Evolutionary conservation across 2,888 invertebrate genomes (phyloP).

Genomic region (Clitarchus hookeri): DNA sequence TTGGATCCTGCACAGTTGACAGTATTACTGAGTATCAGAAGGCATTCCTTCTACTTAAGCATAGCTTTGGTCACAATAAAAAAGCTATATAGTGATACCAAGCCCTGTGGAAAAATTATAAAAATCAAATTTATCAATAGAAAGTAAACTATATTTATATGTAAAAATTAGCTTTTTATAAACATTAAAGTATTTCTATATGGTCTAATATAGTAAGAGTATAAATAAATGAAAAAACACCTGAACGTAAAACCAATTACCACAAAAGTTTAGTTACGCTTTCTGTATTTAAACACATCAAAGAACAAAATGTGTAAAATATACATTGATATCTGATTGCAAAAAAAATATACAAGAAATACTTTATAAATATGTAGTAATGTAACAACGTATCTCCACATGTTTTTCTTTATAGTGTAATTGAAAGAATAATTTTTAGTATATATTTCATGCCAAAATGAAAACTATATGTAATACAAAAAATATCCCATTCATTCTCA

Average conservation of each 20-base stretch:
- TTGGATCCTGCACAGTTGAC: no score
- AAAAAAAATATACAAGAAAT: not conserved
- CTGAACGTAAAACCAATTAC: constrained; percentile 7
- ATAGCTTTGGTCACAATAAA: no score
- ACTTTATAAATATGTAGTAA: not conserved
- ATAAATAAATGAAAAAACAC: constrained; percentile 1
- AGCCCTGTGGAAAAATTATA: no score
- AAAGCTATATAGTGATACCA: no score
- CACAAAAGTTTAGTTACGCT: not conserved
- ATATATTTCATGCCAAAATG: not conserved
- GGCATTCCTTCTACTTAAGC: no score
- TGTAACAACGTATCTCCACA: not conserved
- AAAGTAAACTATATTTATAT: no score
- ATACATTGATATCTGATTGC: constrained; percentile 17
- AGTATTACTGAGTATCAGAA: no score
- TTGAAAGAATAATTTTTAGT: not conserved
- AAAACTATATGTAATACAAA: not conserved
- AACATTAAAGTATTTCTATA: no score
- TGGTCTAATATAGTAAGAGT: not conserved
- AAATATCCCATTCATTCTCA: not conserved
- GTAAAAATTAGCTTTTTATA: no score
- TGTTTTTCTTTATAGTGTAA: not conserved
- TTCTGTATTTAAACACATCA: not conserved
- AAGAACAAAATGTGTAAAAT: constrained; percentile 11
- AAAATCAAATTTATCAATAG: no score